Evolutionary conservation across 1,140 invertebrate species (phyloP), one percentile per base, ranked within the genome.

Genomic region (Apocrypta bakeri): DNA sequence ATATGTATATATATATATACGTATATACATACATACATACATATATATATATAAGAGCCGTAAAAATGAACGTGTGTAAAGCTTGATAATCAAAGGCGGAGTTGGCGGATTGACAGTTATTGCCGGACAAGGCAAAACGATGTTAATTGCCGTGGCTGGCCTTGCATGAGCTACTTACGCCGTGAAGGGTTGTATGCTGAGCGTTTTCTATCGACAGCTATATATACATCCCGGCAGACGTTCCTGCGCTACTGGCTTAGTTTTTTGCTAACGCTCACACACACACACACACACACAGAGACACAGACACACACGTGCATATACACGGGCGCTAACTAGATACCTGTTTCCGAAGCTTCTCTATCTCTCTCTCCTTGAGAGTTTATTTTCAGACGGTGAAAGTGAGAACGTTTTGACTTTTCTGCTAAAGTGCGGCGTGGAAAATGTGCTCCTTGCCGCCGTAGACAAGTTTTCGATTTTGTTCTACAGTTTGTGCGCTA

Each of bases 41-140:
- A 12, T 11, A 48, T 29, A 61, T 21, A 56, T 7, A 56, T 14
- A 29, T 11, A 17, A 66, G 27, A 66, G 27, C 64, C 64, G 64
- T 66, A 66, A 66, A 66, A 66, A 56, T 27, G 64, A 27, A 8
- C 24, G 27, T 24, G 63, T 7, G 1, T 27, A 29, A 1, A 29
- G 11, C 64, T 29, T 11, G 64, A 2, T 31, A 63, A 42, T 71
- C 17, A 63, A 27, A 80, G 79, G 56, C 48, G 56, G 69, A 80
- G 56, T 56, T 21, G 1, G 9, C 17, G 69, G 33, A 80, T 80
- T 80, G 79, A 80, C 79, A 80, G 72, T 80, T 80, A 80, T 73
- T 56, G 69, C 24, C 68, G 24, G 42, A 12, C 79, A 21, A 27
- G 42, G 8, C 17, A 40, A 27, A 56, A 31, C 48, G 21, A 71